Conservation (phyloP, 2,113 vertebrate genomes). For the Herpetotheres cachinnans region DNA sequence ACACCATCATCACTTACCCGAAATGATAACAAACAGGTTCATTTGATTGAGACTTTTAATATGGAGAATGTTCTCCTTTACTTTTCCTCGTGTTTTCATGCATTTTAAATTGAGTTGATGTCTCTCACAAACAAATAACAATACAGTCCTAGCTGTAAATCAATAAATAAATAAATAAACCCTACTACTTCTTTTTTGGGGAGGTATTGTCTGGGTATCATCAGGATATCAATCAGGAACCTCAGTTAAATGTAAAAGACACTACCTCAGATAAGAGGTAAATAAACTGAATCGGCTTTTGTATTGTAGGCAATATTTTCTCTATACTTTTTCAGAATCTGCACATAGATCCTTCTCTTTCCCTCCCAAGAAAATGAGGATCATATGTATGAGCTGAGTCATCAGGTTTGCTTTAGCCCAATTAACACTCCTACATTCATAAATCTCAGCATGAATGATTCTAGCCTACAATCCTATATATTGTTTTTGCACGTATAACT, state of each 20-base stretch:
- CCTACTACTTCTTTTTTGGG: background rate
- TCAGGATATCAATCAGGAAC: background rate
- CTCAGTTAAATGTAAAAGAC: background rate
- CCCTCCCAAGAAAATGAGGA: background rate
- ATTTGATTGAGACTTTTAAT: background rate
- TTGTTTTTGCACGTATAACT: background rate
- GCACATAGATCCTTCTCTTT: background rate
- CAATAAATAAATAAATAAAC: background rate
- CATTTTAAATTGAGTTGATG: background rate
- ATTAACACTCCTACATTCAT: background rate
- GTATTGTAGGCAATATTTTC: background rate
- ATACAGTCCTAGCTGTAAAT: background rate
- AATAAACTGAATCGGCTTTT: background rate
- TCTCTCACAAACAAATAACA: background rate
- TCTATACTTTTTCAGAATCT: background rate
- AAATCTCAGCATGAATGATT: background rate
- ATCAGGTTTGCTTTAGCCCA: background rate
- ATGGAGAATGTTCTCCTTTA: background rate
- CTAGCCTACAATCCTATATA: background rate
- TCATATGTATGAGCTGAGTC: background rate
- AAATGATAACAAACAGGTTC: background rate
- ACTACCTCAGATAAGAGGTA: background rate
- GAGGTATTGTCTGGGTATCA: background rate
- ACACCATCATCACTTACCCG: background rate
- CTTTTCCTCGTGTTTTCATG: background rate